Evolutionary conservation across 2,888 invertebrate genomes (phyloP), one percentile per base, ranked within the genome.

Genomic region (Xestia sexstrigata): DNA sequence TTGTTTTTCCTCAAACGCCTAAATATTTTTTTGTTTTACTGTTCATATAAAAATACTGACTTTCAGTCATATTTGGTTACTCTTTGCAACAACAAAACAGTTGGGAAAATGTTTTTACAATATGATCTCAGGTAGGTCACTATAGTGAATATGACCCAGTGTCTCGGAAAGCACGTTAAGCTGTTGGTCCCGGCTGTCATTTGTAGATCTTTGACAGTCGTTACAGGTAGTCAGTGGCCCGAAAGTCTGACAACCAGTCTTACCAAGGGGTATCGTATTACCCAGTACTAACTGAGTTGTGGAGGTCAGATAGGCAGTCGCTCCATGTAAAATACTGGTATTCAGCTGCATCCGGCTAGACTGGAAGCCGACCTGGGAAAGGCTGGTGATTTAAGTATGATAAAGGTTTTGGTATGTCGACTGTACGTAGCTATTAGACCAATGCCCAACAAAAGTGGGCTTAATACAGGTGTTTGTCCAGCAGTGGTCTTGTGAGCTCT

Each of bases 391-490:
- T 1, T 17, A n/a, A 3, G 0, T 1, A 26, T 65, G 8, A 0
- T 42, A n/a, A n/a, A 42, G 8, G 42, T 60, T 60, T 58, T 60
- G 3, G 8, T 60, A 30, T 8, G 39, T 45, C 45, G 35, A 49
- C 13, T 23, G 30, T 23, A 75, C n/a, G 65, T 65, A 47, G 26
- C 26, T 35, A 7, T 23, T 39, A 17, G 58, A 13, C 55, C n/a
- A 3, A 76, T 15, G 75, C 60, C 45, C 26, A 47, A 70, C 6
- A 52, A 62, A 13, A 35, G 55, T 76, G 77, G 82, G 86, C 71
- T 62, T 60, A 23, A 8, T 71, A 15, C 20, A 60, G 82, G 26
- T 82, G 66, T 81, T 81, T 76, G 85, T 79, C 83, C 87, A 87
- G 9, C 76, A 3, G 20, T 80, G 78, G 78, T 71, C 71, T 73